Percentiles rank a stretch among this genome's conserved stretches.
Evolutionary conservation across 2,797 vertebrate genomes (phyloP).

Genomic region (Hipposideros larvatus): DNA sequence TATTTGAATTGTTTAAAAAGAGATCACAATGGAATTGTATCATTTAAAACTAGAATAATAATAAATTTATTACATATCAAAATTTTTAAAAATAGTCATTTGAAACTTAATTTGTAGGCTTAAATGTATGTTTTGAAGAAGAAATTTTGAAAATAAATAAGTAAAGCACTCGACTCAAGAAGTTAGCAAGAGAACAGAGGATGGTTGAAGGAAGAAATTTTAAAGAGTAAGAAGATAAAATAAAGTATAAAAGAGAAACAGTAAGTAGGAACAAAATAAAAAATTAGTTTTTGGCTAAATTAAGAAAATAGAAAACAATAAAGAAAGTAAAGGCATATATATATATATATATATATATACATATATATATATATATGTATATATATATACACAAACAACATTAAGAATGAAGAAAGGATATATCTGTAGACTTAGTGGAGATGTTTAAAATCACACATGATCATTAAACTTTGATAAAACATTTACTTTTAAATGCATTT

Average conservation of each 20-base stretch:
- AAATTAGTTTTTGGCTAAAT: neutral
- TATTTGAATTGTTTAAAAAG: conserved; percentile 28
- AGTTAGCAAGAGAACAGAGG: neutral
- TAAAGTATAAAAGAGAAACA: neutral
- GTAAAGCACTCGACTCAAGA: neutral
- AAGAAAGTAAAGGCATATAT: neutral
- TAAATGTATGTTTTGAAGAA: neutral
- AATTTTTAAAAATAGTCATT: neutral
- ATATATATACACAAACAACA: too few relatives aligned
- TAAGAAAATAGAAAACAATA: conserved; percentile 11
- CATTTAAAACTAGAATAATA: neutral
- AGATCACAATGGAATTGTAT: neutral
- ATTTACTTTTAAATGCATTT: neutral
- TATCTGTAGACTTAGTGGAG: neutral
- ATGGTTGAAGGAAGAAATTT: neutral
- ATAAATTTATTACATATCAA: neutral
- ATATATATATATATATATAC: too few relatives aligned
- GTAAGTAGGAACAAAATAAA: neutral
- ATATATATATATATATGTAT: too few relatives aligned
- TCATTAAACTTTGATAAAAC: neutral
- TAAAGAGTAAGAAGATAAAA: neutral
- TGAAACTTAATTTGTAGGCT: neutral
- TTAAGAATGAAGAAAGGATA: neutral
- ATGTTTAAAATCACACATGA: neutral
- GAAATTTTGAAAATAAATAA: neutral